Evolutionary conservation across 2,888 invertebrate species (phyloP), one percentile per base, ranked within the genome.

Genomic region (Petrophora chlorosata): DNA sequence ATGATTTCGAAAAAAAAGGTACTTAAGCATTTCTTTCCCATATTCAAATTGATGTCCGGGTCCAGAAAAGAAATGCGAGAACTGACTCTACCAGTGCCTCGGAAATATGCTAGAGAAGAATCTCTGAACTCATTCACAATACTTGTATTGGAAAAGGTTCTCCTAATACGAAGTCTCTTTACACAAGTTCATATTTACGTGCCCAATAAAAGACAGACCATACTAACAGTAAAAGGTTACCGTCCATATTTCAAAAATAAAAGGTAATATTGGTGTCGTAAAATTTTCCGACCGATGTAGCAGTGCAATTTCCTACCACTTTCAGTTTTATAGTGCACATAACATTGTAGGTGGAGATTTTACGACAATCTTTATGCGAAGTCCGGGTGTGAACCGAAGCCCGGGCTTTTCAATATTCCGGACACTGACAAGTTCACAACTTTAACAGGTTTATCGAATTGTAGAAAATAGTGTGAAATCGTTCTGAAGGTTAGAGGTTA

Each of bases 271-370:
- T 34, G 39, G 49, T 23, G 14, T 23, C 39, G 39, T 53, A 45
- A 51, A 51, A 48, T 33, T 30, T 41, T 17, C 41, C 39, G 33
- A 36, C 51, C 48, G 29, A 45, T 51, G 53, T 47, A 51, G 29
- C 39, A 26, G 33, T 45, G 47, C 45, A 48, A 51, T 57, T 53
- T 57, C 48, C 48, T 36, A 25, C 42, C 35, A 43, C 36, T 53
- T 57, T 38, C 53, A 48, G 51, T 51, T 51, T 53, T 53, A 49
- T 49, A 51, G 47, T 43, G 34, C 44, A 47, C 39, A 47, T 54
- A 52, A 56, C 56, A 59, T 40, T 58, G 57, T 54, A 47, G 53
- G 48, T 49, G 46, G 33, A n/a, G 23, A 47, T 49, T 59, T 59
- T 59, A 59, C 36, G 53, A 41, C 38, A 39, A 46, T 42, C 52